Percentiles rank a stretch among this genome's conserved stretches.
Conservation (phyloP, 2,888 invertebrate species). For the Zygaena filipendulae region DNA sequence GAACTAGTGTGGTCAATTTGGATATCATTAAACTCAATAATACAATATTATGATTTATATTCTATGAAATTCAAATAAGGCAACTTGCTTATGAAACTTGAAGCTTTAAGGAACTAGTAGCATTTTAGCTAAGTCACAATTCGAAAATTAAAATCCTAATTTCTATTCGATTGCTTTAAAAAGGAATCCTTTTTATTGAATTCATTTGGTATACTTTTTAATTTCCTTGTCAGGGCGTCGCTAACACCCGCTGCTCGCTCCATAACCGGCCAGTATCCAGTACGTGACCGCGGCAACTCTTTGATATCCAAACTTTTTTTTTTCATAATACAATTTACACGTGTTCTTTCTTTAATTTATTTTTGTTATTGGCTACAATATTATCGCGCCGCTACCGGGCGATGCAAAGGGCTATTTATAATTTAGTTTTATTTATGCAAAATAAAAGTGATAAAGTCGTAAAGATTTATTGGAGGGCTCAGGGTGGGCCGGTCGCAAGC, state of each 20-base stretch:
- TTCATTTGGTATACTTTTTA: slow-evolving; percentile 43
- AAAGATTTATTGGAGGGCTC: slow-evolving; percentile 49
- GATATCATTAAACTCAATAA: no score
- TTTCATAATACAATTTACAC: slow-evolving; percentile 38
- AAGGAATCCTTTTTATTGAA: slow-evolving; percentile 23
- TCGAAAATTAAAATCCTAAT: slow-evolving; percentile 30
- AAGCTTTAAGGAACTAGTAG: no score
- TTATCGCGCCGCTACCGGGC: slow-evolving; percentile 62
- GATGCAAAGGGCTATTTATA: slow-evolving; percentile 54
- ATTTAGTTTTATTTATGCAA: slow-evolving; percentile 67
- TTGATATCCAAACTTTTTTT: slow-evolving; percentile 53
- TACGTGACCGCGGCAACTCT: slow-evolving; percentile 62
- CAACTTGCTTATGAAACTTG: no score
- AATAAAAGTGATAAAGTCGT: slow-evolving; percentile 52
- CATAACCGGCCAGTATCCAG: slow-evolving; percentile 41
- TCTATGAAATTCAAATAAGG: no score
- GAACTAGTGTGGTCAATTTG: no score
- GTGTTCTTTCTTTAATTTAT: slow-evolving; percentile 49
- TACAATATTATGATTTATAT: no score
- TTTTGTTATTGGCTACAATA: slow-evolving; percentile 63
- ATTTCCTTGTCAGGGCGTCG: slow-evolving; percentile 37
- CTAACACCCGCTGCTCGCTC: slow-evolving; percentile 52
- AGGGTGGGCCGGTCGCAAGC: slow-evolving; percentile 27
- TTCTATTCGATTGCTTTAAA: slow-evolving; percentile 19
- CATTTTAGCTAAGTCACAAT: no score